These are phyloP conservation scores for Columba livia DNA, from an alignment of 2,113 vertebrate species.

Conservation along the genomic window DNA sequence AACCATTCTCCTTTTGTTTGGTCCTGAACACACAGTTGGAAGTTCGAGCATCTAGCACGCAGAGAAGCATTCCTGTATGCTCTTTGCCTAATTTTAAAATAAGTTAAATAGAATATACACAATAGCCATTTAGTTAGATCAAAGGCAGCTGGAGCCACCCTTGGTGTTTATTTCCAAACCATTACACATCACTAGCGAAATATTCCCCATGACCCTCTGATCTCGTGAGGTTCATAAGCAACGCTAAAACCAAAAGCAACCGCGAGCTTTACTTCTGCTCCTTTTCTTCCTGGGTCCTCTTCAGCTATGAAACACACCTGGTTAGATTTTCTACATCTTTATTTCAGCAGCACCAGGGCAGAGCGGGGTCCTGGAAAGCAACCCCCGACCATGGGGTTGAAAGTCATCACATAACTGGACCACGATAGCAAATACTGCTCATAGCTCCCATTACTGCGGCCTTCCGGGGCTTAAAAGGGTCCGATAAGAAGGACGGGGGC, in stretches of 20 bases:
- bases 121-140: conserved; percentile 27
- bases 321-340: background rate
- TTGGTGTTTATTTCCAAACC: conserved; percentile 43
- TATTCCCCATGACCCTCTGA: background rate
- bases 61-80: background rate
- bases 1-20: conserved; percentile 43
- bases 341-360: background rate
- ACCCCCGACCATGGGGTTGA: rapidly evolving
- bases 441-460: background rate
- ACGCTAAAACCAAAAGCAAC: background rate
- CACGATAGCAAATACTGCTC: background rate
- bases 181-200: conserved; percentile 20
- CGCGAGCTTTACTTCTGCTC: background rate
- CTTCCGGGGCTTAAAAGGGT: too few relatives aligned
- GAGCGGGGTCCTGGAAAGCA: rapidly evolving
- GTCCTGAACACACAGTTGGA: conserved; percentile 29
- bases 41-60: background rate
- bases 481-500: too few relatives aligned
- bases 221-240: conserved; percentile 1
- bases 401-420: background rate
- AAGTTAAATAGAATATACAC: conserved; percentile 45
- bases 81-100: conserved; percentile 37
- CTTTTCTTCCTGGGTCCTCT: background rate
- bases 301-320: background rate
- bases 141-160: conserved; percentile 26